phyloP scores from a whole-genome alignment of 2,888 invertebrate genomes.

The Drosophila mimica region DNA sequence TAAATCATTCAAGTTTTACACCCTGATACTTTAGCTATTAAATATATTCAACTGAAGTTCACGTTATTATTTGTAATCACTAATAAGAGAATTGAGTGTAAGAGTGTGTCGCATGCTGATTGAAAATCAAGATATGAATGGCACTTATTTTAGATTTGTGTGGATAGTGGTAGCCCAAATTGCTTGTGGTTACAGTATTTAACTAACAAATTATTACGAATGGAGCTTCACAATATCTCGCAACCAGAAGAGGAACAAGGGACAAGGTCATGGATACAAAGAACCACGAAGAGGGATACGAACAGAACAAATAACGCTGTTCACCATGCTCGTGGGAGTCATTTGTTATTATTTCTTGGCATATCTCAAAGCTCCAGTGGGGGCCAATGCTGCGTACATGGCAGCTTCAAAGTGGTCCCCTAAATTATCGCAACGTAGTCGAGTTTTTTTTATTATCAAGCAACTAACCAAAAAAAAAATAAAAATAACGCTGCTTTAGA shows the following conservation, averaged over 20 bases:
- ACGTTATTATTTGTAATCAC: constrained; percentile 17
- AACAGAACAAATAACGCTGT: constrained; percentile 23
- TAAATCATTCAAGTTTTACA: background rate
- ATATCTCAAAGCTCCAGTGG: constrained; percentile 61
- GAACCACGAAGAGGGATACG: constrained; percentile 3
- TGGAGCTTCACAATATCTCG: constrained; percentile 14
- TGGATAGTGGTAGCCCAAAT: constrained; percentile 23
- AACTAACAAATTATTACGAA: constrained; percentile 50
- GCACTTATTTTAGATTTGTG: constrained; percentile 9
- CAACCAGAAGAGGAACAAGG: constrained; percentile 6
- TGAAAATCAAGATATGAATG: constrained; percentile 39
- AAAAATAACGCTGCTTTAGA: constrained; percentile 10
- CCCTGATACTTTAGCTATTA: background rate
- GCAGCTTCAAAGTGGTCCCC: constrained; percentile 32
- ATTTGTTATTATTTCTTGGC: constrained; percentile 74
- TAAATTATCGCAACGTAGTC: constrained; percentile 52
- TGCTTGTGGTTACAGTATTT: constrained; percentile 39
- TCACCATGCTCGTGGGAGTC: constrained; percentile 61
- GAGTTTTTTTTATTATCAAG: constrained; percentile 40
- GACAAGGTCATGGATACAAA: constrained; percentile 14
- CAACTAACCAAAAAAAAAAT: constrained; percentile 29
- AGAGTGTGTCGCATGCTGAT: constrained; percentile 53
- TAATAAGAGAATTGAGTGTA: constrained; percentile 36
- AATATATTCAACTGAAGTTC: background rate
- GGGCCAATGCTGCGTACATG: constrained; percentile 19